These are phyloP conservation scores for Acronicta alni DNA, from an alignment of 2,888 invertebrate species.

Conservation along the genomic window DNA sequence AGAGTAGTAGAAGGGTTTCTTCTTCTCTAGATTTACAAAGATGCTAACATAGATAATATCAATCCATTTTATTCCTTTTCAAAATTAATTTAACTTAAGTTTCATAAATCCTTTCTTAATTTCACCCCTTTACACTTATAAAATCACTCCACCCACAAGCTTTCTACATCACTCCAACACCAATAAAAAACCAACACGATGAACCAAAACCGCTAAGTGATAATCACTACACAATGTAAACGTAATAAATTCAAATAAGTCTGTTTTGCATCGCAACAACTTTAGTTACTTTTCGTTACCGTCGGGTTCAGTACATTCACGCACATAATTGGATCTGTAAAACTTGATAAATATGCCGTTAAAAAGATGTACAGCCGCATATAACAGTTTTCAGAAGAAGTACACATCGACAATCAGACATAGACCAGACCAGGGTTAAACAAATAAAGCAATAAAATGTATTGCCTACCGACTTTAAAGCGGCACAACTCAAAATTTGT, in stretches of 20 bases:
- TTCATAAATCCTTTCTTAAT: no score
- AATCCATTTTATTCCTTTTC: no score
- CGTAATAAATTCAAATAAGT: slow-evolving; percentile 14
- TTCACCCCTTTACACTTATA: background rate
- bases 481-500: slow-evolving; percentile 20
- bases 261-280: slow-evolving; percentile 8
- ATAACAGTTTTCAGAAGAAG: slow-evolving; percentile 41
- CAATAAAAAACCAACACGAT: slow-evolving; percentile 12
- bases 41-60: no score
- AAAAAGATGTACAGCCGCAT: slow-evolving; percentile 35
- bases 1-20: no score
- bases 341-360: slow-evolving; percentile 38
- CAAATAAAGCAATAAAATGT: slow-evolving; percentile 32
- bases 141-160: background rate
- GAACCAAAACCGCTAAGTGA: slow-evolving; percentile 25
- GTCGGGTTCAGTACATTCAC: slow-evolving; percentile 12
- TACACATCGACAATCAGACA: slow-evolving; percentile 30
- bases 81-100: no score
- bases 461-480: slow-evolving; percentile 13
- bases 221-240: slow-evolving; percentile 19
- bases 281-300: slow-evolving; percentile 11
- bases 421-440: slow-evolving; percentile 32
- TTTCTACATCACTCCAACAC: slow-evolving; percentile 6
- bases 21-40: no score
- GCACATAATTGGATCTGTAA: slow-evolving; percentile 25